Evolutionary conservation across 2,113 vertebrate genomes (phyloP).

Genomic region (Misgurnus anguillicaudatus): DNA sequence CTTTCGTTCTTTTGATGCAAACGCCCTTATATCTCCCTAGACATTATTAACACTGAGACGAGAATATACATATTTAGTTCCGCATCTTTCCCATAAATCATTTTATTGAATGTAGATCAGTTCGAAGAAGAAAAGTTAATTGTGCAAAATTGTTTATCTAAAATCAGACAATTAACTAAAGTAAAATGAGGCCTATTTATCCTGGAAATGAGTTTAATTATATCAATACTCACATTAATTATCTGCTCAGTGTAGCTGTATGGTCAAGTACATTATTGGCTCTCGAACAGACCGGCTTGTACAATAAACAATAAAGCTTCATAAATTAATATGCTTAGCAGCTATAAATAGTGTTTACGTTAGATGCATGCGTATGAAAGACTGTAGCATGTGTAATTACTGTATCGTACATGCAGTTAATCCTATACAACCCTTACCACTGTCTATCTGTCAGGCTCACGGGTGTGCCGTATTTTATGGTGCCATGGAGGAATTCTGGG

Average conservation of each 20-base stretch:
- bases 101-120: conserved; percentile 1
- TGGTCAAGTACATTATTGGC: conserved; percentile 20
- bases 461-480: conserved; percentile 46
- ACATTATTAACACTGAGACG: neutral
- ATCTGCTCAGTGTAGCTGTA: conserved; percentile 29
- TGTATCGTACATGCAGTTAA: conserved; percentile 65
- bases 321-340: conserved; percentile 74
- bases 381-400: conserved; percentile 64
- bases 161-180: conserved; percentile 41
- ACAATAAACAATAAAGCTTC: conserved; percentile 70
- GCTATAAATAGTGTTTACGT: conserved; percentile 74
- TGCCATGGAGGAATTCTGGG: neutral
- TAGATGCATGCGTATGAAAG: conserved; percentile 59
- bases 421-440: conserved; percentile 63
- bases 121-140: conserved; percentile 63
- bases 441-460: conserved; percentile 57
- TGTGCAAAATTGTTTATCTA: conserved; percentile 58
- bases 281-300: conserved; percentile 37
- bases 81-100: neutral
- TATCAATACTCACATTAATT: conserved; percentile 55
- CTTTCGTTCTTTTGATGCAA: conserved; percentile 4
- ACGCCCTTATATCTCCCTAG: neutral
- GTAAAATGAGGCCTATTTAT: conserved; percentile 51
- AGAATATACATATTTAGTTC: neutral
- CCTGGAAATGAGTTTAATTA: conserved; percentile 51